Base-by-base conservation (phyloP, 2,888 invertebrate species). In the Perithous albicinctus region DNA sequence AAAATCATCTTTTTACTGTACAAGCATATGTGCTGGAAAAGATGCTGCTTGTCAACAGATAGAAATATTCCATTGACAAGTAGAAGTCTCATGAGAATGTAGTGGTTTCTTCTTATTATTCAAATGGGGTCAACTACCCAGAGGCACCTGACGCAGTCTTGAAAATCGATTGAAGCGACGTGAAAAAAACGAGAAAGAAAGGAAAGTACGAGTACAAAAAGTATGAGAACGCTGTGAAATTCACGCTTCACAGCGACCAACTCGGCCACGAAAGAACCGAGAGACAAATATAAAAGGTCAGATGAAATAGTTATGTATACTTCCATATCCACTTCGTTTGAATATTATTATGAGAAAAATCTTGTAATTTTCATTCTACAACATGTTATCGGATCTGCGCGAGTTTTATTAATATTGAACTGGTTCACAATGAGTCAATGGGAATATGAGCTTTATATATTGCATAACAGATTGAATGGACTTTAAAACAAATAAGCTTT, bases 121-220 rank as follows among this genome's bases (percentile, higher is more conserved):
- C 26, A 77, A 80, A 77, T 73, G 77, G 51, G 80, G 80, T 80
- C 80, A 77, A 80, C 80, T 73, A 80, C 66, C 80, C 51, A 67
- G n/a, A 59, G 61, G 73, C 48, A 80, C 61, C 61, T 67, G 77
- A 63, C 72, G 77, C 77, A 77, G 72, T 59, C 67, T 80, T 73
- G 51, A 77, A 73, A 73, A 80, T 80, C 80, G 80, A 80, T 80
- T 51, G 61, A 61, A 73, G 66, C 51, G 66, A 63, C 23, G 56
- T 35, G 59, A 48, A 38, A 29, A 41, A 48, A n/a, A n/a, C n/a
- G n/a, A n/a, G 74, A 79, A 63, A 29, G 32, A 32, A 51, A 48
- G 46, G 41, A 43, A 23, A 54, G 54, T 51, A 67, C 20, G 41
- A n/a, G n/a, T n/a, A n/a, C n/a, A n/a, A n/a, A 43, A 23, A 54